phyloP scores from a whole-genome alignment of 2,113 vertebrate species.

The Capreolus pygargus region DNA sequence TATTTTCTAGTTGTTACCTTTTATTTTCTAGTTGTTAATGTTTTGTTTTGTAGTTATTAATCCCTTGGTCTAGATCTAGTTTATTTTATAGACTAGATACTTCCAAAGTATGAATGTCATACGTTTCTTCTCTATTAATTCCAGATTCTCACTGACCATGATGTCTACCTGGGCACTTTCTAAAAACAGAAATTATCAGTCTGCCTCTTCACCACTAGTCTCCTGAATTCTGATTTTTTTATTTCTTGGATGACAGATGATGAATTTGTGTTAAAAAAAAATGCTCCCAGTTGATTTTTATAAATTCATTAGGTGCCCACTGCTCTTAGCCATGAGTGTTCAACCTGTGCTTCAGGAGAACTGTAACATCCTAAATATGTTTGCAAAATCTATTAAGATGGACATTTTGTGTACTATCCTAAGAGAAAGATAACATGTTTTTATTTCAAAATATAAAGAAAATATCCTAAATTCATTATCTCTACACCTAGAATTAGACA shows the following conservation, averaged over 20 bases:
- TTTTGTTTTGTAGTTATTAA: background rate
- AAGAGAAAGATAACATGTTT: background rate
- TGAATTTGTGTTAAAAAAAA: background rate
- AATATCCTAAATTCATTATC: background rate
- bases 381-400: background rate
- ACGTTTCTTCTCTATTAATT: background rate
- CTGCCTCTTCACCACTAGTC: rapidly evolving
- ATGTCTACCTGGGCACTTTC: background rate
- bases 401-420: background rate
- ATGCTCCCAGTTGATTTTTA: background rate
- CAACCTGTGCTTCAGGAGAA: background rate
- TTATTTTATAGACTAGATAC: background rate
- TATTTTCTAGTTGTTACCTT: background rate
- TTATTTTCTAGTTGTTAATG: background rate
- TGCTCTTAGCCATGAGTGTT: background rate
- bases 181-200: background rate
- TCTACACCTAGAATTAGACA: background rate
- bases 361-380: background rate
- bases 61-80: background rate
- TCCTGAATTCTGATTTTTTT: background rate
- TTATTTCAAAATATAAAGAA: background rate
- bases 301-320: background rate
- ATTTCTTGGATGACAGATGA: background rate
- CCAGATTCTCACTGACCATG: background rate
- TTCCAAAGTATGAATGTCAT: background rate